Evolutionary conservation across 37 sponge, comb jelly and placozoan genomes (phyloP), one percentile per base, ranked within the genome.

Genomic region (Theonella swinhoei): DNA sequence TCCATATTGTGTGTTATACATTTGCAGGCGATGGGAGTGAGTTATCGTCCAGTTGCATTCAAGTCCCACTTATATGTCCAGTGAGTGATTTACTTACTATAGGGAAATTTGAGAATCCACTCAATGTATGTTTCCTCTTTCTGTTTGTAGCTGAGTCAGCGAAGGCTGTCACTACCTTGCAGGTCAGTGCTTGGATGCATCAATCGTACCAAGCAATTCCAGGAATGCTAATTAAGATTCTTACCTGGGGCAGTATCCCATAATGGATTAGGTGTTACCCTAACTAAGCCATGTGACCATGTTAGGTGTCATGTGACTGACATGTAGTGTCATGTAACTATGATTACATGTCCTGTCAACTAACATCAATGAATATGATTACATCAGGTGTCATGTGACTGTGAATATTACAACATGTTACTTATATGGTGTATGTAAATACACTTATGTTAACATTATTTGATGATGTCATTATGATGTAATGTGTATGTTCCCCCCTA

Each of bases 101-200:
- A 17, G 7, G 54, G 54, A 7, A 47, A 17, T 47, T 47, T 47
- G 7, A 47, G 1, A 62, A 11, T 22, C 64, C 38, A 26, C 77
- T 29, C 38, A 7, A 14, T 25, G 3, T 74, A 4, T 38, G 4
- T 36, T 70, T 39, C 69, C 38, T 32, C 22, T 34, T 70, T 33
- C n/a, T n/a, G 2, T n/a, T 39, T 64, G 5, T 58, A 85, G 85
- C 60, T 85, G 20, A 76, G 85, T 59, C 85, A 85, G 70, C 64
- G 38, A 34, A 76, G 85, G 70, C 47, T 85, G 78, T 36, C 29
- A 31, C 77, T 75, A 20, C 85, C 85, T 8, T 77, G 69, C 54
- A 85, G 85, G 85, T 85, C 42, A 75, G 70, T n/a, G 0, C 20
- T 38, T 34, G 29, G 42, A 33, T 74, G 28, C 30, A 22, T 30